Conservation (phyloP, 1,140 invertebrate genomes). For the Drosophila ambigua region DNA sequence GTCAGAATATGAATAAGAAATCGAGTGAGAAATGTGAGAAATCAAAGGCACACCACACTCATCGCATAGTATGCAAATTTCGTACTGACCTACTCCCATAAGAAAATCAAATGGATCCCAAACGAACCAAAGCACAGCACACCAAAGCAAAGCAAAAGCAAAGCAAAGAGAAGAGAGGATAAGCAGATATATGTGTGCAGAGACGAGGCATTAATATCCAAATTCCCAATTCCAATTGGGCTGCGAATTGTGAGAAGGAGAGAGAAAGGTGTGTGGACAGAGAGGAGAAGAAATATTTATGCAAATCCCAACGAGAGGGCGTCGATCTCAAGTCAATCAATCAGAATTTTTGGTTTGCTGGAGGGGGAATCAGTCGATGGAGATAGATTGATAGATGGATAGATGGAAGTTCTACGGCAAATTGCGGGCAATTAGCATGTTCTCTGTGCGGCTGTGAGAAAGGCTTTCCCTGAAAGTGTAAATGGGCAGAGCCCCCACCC, state of each 20-base stretch:
- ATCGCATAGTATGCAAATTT: slow-evolving; percentile 71
- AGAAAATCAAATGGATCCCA: slow-evolving; percentile 72
- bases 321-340: slow-evolving; percentile 59
- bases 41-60: slow-evolving; percentile 67
- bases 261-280: slow-evolving; percentile 4
- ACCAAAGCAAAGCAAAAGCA: slow-evolving; percentile 21
- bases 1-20: slow-evolving; percentile 75
- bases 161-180: slow-evolving; percentile 34
- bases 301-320: slow-evolving; percentile 51
- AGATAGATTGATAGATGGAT: slow-evolving; percentile 5
- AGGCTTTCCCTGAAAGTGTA: slow-evolving; percentile 60
- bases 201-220: slow-evolving; percentile 36
- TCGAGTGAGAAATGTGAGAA: slow-evolving; percentile 75
- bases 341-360: slow-evolving; percentile 28
- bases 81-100: slow-evolving; percentile 82
- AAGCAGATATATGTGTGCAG: not conserved
- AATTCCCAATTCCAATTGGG: slow-evolving; percentile 50
- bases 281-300: slow-evolving; percentile 61
- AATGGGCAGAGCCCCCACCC: slow-evolving; percentile 26
- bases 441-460: slow-evolving; percentile 56
- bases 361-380: no score
- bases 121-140: slow-evolving; percentile 3
- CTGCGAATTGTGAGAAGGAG: slow-evolving; percentile 21
- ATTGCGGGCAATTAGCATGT: slow-evolving; percentile 72
- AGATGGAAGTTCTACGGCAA: slow-evolving; percentile 34